Evolutionary conservation across 2,888 invertebrate species (phyloP), one percentile per base, ranked within the genome.

Genomic region (Craniophora ligustri): DNA sequence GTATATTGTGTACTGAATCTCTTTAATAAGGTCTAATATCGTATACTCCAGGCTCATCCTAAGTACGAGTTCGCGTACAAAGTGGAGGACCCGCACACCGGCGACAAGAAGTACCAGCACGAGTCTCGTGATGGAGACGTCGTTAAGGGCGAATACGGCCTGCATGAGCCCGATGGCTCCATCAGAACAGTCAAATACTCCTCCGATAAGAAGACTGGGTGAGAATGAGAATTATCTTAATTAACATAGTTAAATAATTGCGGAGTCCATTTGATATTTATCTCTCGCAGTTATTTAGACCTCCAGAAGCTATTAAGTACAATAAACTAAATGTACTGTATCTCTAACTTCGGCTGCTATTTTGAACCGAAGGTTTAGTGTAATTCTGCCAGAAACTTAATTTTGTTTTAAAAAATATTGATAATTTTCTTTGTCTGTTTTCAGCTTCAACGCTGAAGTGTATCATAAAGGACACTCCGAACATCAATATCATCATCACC

Each of bases 31-130:
- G n/a, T n/a, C n/a, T n/a, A n/a, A n/a, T n/a, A n/a, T n/a, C n/a
- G n/a, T 8, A 13, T 55, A 1, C 57, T 62, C 39, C 5, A 89
- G 89, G 79, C 94, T 2, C 87, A 94, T 64, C 94, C 94, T 28
- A 93, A 93, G 81, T 94, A 94, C 79, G 87, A 91, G 68, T 94
- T 89, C 76, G 89, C 92, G 68, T 94, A 94, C 79, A 92, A 92
- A 64, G 92, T 93, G 6, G 85, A 91, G 56, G 94, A 94, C 65
- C 91, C 88, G 1, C 94, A 94, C 61, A 94, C 94, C 14, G 94
- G 94, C 5, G 94, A 94, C 78, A 88, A 89, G 67, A 94, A 94
- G 78, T 92, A 84, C 72, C 94, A 94, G 67, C 86, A 90, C 31
- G 94, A 94, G 74, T 81, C 87, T 32, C 88, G 92, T 28, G 93